Percentiles rank a stretch among this genome's conserved stretches.
Evolutionary conservation across 2,888 invertebrate genomes (phyloP).

Genomic region (Carterocephalus palaemon): DNA sequence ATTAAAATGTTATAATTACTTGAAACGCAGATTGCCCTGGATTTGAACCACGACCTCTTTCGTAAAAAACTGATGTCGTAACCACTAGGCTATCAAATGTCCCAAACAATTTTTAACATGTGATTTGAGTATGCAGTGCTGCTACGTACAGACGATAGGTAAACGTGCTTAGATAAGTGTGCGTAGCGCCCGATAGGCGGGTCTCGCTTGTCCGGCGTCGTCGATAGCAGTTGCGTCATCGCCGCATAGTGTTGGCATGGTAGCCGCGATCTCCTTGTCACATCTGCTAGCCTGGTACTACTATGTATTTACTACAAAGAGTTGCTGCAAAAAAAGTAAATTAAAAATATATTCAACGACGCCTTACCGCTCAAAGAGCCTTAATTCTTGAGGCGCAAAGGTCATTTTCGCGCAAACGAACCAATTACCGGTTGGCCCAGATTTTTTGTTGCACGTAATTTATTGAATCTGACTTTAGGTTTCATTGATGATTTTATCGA

Average conservation of each 20-base stretch:
- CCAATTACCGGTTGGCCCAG: conserved; percentile 37
- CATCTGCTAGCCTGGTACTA: conserved; percentile 64
- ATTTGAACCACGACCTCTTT: too few species aligned
- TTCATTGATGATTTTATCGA: conserved; percentile 46
- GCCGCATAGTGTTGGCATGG: conserved; percentile 24
- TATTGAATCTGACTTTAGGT: conserved; percentile 21
- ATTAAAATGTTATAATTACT: too few species aligned
- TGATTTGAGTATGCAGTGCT: too few species aligned
- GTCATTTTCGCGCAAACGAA: conserved; percentile 21
- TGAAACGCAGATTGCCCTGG: too few species aligned
- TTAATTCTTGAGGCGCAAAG: conserved; percentile 5
- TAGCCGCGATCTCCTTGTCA: conserved; percentile 45
- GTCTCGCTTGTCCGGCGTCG: conserved; percentile 3
- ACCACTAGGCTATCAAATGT: too few species aligned
- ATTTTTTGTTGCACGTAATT: conserved; percentile 22
- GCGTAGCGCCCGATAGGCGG: conserved; percentile 2
- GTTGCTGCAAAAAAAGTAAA: conserved; percentile 64
- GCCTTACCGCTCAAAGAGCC: background rate
- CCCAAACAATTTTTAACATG: too few species aligned
- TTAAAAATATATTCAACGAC: conserved; percentile 36
- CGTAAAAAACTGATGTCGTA: too few species aligned
- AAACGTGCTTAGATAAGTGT: conserved; percentile 6
- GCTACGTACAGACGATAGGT: too few species aligned
- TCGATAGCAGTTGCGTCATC: conserved; percentile 32
- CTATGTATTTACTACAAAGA: conserved; percentile 73